phyloP scores from a whole-genome alignment of 2,113 vertebrate species.

The Chlamydotis undulata region DNA sequence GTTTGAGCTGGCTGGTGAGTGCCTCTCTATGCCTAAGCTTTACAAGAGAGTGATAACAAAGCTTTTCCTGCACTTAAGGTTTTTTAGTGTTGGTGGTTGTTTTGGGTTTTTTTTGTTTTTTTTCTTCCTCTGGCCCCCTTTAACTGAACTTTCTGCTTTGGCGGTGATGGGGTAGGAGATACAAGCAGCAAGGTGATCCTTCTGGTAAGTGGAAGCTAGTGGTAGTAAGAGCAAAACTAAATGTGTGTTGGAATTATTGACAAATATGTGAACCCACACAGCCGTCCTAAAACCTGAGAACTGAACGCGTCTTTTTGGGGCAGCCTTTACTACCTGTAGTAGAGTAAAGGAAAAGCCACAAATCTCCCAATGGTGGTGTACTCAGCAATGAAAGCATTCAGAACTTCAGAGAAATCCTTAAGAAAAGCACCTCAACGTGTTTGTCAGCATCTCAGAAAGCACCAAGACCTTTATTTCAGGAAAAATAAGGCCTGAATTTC shows the following conservation, averaged over 20 bases:
- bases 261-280: neutral
- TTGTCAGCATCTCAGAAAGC: neutral
- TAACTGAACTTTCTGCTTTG: neutral
- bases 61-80: neutral
- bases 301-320: neutral
- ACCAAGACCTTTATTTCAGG: neutral
- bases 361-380: neutral
- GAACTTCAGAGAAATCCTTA: neutral
- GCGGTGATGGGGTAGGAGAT: neutral
- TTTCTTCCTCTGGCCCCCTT: neutral
- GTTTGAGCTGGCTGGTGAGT: neutral
- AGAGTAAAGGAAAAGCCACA: neutral
- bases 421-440: neutral
- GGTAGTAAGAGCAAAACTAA: neutral
- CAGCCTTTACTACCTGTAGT: neutral
- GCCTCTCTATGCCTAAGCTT: neutral
- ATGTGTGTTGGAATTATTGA: neutral
- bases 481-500: neutral
- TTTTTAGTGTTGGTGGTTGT: neutral
- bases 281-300: neutral
- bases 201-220: neutral
- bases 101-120: neutral
- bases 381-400: neutral
- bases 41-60: neutral
- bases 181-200: neutral